phyloP scores from a whole-genome alignment of 1,140 invertebrate species.

The Bombus sylvicola region DNA sequence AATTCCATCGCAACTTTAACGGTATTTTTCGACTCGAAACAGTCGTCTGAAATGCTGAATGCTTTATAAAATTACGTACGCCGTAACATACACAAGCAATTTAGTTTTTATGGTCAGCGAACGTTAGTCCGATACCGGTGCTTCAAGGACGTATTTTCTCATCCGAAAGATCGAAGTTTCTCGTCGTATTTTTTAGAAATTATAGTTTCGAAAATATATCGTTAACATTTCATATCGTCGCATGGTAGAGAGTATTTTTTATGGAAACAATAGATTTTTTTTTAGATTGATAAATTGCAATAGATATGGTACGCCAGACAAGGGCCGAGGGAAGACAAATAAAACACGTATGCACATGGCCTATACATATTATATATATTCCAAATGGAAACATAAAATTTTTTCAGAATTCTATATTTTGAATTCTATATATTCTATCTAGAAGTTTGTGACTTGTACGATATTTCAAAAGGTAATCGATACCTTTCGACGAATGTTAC shows the following conservation, averaged over 20 bases:
- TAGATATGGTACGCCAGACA: too few relatives aligned
- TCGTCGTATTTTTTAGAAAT: not conserved
- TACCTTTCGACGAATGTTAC: too few relatives aligned
- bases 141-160: not conserved
- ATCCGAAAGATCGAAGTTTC: not conserved
- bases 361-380: too few relatives aligned
- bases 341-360: too few relatives aligned
- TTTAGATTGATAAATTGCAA: too few relatives aligned
- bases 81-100: not conserved
- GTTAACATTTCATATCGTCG: too few relatives aligned
- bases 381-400: too few relatives aligned
- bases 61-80: not conserved
- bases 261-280: too few relatives aligned
- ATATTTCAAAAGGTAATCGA: not conserved
- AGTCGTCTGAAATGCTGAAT: not conserved
- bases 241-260: too few relatives aligned
- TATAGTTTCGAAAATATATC: too few relatives aligned
- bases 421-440: not conserved
- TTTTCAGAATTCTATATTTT: not conserved
- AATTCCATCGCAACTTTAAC: not conserved
- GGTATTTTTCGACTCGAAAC: not conserved
- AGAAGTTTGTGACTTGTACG: too few relatives aligned
- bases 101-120: not conserved
- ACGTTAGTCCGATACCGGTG: not conserved
- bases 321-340: too few relatives aligned